phyloP scores from a whole-genome alignment of 2,113 vertebrate genomes.

The Urocolius indicus region DNA sequence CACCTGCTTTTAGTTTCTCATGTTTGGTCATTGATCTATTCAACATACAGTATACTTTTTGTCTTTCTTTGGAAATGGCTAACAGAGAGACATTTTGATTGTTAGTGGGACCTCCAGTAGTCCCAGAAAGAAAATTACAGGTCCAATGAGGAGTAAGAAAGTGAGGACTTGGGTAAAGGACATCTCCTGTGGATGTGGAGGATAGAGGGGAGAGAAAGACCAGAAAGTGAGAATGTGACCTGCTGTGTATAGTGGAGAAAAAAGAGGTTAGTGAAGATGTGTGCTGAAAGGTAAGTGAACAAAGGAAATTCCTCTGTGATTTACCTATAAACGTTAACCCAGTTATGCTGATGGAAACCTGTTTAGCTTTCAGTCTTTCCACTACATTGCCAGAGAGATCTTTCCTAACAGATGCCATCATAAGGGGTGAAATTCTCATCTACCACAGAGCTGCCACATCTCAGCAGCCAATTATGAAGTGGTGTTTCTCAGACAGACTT shows the following conservation, averaged over 20 bases:
- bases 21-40: neutral
- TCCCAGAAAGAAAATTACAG: neutral
- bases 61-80: neutral
- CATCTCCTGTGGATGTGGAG: neutral
- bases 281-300: neutral
- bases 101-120: neutral
- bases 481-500: neutral
- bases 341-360: neutral
- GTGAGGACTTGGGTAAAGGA: neutral
- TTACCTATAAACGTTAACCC: neutral
- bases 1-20: neutral
- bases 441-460: neutral
- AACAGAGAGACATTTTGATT: neutral
- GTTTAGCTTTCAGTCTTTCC: neutral
- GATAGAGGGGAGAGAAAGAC: neutral
- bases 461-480: neutral
- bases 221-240: neutral
- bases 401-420: neutral
- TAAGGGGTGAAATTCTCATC: neutral
- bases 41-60: fast-evolving
- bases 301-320: neutral
- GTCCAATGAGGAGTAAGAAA: neutral
- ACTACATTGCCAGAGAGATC: fast-evolving
- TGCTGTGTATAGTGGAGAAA: neutral
- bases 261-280: neutral